These are phyloP conservation scores for Centroberyx gerrardi DNA, from an alignment of 2,797 vertebrate genomes.

Conservation along the genomic window DNA sequence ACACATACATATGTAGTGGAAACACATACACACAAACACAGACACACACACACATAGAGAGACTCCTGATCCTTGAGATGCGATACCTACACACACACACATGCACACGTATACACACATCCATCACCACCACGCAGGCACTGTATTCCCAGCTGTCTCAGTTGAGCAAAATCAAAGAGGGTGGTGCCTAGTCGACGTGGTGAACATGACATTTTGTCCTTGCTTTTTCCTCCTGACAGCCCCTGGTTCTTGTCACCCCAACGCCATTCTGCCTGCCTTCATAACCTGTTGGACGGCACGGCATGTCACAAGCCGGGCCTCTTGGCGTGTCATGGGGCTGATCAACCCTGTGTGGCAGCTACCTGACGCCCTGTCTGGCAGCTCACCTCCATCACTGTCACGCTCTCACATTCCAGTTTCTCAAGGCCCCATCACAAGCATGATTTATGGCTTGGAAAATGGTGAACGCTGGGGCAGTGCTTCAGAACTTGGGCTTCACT, in stretches of 20 bases:
- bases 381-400: constrained; percentile 81
- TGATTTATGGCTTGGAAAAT: constrained; percentile 67
- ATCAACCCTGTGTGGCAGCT: constrained; percentile 76
- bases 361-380: constrained; percentile 78
- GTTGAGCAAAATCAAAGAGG: constrained; percentile 64
- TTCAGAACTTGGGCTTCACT: constrained; percentile 19
- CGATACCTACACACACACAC: constrained; percentile 9
- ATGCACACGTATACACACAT: constrained; percentile 17
- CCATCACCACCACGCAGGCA: constrained; percentile 41
- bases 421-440: constrained; percentile 54
- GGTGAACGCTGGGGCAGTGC: constrained; percentile 29
- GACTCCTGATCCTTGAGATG: constrained; percentile 17
- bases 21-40: neutral
- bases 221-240: constrained; percentile 67
- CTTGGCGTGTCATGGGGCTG: constrained; percentile 65
- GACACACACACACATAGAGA: constrained; percentile 2
- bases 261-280: constrained; percentile 64
- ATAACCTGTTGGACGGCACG: constrained; percentile 76
- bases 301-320: constrained; percentile 65
- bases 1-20: neutral
- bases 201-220: constrained; percentile 65
- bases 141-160: constrained; percentile 63
- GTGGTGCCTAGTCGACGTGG: constrained; percentile 52
- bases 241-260: constrained; percentile 78
- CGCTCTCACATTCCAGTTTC: constrained; percentile 75